Evolutionary conservation across 2,797 vertebrate genomes (phyloP).

Genomic region (Rhynchonycteris naso): DNA sequence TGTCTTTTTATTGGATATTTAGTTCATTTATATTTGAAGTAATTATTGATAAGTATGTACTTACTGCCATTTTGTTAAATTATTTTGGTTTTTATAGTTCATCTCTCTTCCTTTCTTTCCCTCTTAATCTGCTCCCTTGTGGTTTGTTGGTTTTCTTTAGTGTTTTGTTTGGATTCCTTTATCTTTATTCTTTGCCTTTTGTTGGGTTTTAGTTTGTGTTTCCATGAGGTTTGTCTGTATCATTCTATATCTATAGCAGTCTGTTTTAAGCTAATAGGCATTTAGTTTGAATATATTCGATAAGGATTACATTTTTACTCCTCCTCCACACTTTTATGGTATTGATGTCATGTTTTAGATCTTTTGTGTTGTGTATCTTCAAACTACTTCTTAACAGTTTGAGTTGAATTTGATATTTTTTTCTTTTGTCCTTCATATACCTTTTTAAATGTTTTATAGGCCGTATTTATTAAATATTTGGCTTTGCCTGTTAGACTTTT

Average conservation of each 20-base stretch:
- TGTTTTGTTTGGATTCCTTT: background rate
- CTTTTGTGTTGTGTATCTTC: background rate
- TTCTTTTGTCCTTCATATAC: background rate
- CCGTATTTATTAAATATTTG: background rate
- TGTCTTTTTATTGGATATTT: background rate
- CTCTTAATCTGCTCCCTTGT: too few relatives aligned
- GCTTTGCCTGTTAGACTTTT: background rate
- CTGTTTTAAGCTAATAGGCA: background rate
- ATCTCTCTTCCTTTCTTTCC: too few relatives aligned
- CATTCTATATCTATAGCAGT: background rate
- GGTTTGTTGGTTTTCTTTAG: background rate
- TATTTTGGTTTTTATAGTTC: too few relatives aligned
- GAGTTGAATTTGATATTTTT: background rate
- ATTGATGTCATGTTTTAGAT: background rate
- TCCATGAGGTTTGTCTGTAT: background rate
- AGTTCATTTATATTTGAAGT: background rate
- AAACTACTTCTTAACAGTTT: background rate
- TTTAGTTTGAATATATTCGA: background rate
- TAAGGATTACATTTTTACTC: background rate
- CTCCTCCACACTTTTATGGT: background rate
- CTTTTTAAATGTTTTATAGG: background rate
- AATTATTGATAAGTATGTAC: background rate
- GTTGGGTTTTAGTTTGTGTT: background rate
- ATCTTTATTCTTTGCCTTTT: background rate
- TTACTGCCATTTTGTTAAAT: background rate